Base-by-base conservation (phyloP, 2,888 invertebrate genomes). In the Dichetophora obliterata region DNA sequence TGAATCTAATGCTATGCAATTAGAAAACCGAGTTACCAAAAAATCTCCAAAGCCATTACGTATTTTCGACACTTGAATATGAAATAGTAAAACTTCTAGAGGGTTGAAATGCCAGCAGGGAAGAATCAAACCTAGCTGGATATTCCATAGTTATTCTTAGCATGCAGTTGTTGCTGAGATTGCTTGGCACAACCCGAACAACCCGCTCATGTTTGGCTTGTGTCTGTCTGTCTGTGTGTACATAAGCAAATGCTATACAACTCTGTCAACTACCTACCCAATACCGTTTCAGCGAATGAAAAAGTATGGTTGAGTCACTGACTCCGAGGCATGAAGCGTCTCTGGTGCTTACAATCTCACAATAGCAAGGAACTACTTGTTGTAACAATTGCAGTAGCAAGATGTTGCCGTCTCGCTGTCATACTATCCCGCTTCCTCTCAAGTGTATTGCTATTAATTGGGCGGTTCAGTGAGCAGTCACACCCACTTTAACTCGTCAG, bases 401-500 rank as follows among this genome's bases (percentile, higher is more conserved):
- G 16, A 37, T 37, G 48, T 37, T 43, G 37, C 22, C 31, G 5
- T 66, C 48, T 66, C 66, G 24, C 43, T 43, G 3, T 59, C 1
- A 3, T 66, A 8, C 22, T 43, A 3, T 43, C 3, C 24, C 14
- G 9, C 43, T 66, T 43, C 22, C 24, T 66, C 37, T 24, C 1
- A 19, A 19, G n/a, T 8, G 8, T 66, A 19, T 11, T 19, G n/a
- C 9, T 43, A 22, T 34, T 22, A 66, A 43, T 19, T 50, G 50
- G 69, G 69, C 69, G 69, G 52, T 69, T 22, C 69, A 50, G 50
- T 69, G 16, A 22, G 31, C 52, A 69, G 50, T 27, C 69, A 69
- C 69, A 48, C 69, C 69, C 69, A 27, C 4, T 34, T 50, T 14
- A 16, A 52, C 52, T 66, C 66, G 37, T 27, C 43, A 43, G 43